Base-by-base conservation (phyloP, 2,888 invertebrate genomes). In the Ectemnius cavifrons region DNA sequence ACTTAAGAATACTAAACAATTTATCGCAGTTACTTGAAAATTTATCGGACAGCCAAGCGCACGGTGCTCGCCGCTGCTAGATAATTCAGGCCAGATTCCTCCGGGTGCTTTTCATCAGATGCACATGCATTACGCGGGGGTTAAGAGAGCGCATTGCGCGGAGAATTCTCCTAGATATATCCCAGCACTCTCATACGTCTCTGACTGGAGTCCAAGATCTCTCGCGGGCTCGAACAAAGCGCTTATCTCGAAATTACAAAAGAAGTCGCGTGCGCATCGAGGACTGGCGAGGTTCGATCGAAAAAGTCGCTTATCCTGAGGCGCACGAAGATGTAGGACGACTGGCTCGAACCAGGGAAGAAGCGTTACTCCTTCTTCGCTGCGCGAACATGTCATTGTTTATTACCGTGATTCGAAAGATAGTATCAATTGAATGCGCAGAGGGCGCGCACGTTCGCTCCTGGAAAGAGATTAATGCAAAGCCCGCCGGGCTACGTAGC, bases 401-500 rank as follows among this genome's bases (percentile, higher is more conserved):
- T 82, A 82, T 83, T 80, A 71, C 78, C 70, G 63, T 71, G 74
- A 80, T 78, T 76, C 77, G 71, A 64, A 49, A 82, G 82, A 83
- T 82, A 77, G 73, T 77, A 82, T 82, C 82, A 70, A 83, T 83
- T 75, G 80, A 82, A 82, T 80, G 80, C 64, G 61, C 69, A 6
- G 37, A 37, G 37, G 37, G 37, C 37, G 37, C 37, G 28, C 28
- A 3, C 8, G 37, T 8, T 6, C 73, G 73, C 73, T 77, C 66
- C 71, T 72, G 73, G 74, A 75, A 82, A 52, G 77, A 81, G 81
- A 81, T 81, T 81, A 80, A 81, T 81, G 77, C 77, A 58, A 71
- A 73, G 73, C 75, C 23, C 81, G 78, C 73, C 76, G 69, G 79
- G 78, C 67, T 73, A 47, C 68, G 52, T 57, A 52, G 63, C 58